Evolutionary conservation across 2,888 invertebrate genomes (phyloP).

Genomic region (Caenorhabditis becei): DNA sequence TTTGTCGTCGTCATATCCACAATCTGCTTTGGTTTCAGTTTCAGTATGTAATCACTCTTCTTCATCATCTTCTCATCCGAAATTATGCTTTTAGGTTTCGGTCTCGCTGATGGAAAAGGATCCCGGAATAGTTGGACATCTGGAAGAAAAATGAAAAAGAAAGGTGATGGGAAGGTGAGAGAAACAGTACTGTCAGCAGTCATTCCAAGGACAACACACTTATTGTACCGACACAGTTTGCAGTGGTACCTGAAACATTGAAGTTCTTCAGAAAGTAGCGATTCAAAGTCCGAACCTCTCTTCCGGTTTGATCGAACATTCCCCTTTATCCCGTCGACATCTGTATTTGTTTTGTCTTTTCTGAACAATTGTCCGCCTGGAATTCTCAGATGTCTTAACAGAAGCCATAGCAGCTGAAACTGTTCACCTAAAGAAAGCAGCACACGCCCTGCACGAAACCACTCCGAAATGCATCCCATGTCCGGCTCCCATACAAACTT

Average conservation of each 20-base stretch:
- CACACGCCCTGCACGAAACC: constrained; percentile 28
- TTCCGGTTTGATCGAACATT: constrained; percentile 39
- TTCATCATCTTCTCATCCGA: background rate
- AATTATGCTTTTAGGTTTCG: background rate
- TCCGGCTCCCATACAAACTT: constrained; percentile 11
- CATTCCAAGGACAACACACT: constrained; percentile 61
- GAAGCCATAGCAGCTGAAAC: background rate
- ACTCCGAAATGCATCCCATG: constrained; percentile 37
- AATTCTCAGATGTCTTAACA: background rate
- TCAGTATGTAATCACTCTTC: background rate
- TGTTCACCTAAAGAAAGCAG: constrained; percentile 23
- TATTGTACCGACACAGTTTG: constrained; percentile 60
- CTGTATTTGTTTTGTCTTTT: constrained; percentile 39
- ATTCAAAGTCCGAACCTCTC: constrained; percentile 2
- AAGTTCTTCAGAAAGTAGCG: background rate
- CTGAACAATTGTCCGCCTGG: constrained; percentile 58
- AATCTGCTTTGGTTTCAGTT: constrained; percentile 8
- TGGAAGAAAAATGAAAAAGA: background rate
- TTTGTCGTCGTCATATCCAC: constrained; percentile 24
- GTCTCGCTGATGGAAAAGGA: constrained; percentile 8
- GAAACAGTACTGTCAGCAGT: constrained; percentile 48
- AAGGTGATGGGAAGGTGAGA: background rate
- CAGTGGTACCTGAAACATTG: constrained; percentile 48
- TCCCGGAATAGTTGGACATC: constrained; percentile 61
- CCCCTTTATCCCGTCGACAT: constrained; percentile 41